Percentiles rank a stretch among this genome's conserved stretches.
These are phyloP conservation scores for Pyxicephalus adspersus DNA, from an alignment of 2,113 vertebrate genomes.

Conservation along the genomic window DNA sequence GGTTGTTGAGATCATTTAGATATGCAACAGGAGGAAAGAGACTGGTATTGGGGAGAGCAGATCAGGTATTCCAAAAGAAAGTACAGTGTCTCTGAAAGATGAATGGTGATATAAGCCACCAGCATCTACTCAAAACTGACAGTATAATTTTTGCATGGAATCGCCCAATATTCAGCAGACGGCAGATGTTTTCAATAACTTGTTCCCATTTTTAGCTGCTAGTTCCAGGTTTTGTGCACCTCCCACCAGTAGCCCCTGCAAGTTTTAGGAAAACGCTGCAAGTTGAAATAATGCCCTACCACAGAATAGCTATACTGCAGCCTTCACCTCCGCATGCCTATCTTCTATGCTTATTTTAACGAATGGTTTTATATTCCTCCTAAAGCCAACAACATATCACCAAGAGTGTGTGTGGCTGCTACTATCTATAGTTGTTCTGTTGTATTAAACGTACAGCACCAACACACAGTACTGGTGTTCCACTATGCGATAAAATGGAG, in stretches of 20 bases:
- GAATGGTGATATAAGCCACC: no score
- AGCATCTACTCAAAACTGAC: no score
- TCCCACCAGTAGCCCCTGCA: constrained; percentile 61
- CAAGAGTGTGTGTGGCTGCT: not conserved
- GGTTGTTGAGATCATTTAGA: not conserved
- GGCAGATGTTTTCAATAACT: not conserved
- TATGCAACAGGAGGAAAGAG: not conserved
- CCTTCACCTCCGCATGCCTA: constrained; percentile 65
- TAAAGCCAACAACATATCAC: constrained; percentile 50
- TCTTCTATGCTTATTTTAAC: constrained; percentile 63
- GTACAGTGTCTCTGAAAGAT: no score
- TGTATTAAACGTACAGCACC: not conserved
- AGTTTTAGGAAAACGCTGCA: constrained; percentile 58
- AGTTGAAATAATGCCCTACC: constrained; percentile 58
- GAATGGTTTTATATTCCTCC: constrained; percentile 63
- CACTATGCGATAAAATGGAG: not conserved
- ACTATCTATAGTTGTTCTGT: not conserved
- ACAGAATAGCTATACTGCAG: constrained; percentile 57
- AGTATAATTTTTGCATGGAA: no score
- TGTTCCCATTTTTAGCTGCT: not conserved
- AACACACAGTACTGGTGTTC: not conserved
- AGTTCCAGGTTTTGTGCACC: not conserved
- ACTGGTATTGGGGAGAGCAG: no score
- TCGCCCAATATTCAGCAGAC: not conserved
- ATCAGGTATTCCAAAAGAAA: no score